Base-by-base conservation (phyloP, 1,140 invertebrate species). In the Drosophila trapezifrons region DNA sequence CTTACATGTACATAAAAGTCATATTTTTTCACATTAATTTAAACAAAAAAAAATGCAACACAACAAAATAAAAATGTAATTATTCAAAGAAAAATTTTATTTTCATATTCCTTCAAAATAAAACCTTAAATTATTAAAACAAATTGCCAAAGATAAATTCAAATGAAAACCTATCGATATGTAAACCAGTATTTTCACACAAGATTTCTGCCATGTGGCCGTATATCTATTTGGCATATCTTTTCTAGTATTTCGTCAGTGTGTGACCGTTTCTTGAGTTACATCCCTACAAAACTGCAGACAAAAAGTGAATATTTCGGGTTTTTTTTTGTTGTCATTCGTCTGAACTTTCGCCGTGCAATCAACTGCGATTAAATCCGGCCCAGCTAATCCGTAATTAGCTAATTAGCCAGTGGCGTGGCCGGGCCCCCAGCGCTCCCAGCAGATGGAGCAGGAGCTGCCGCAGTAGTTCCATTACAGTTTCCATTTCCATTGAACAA, bases 401-500 rank as follows among this genome's bases (percentile, higher is more conserved):
- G 57, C 57, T 60, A 54, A 54, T 54, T 54, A 54, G 51, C 51
- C 51, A 54, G 51, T 54, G 51, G 51, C 32, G 51, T 54, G 51
- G 51, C 51, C 51, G 51, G 51, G 51, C 51, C 51, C 22, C 51
- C 51, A 54, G 18, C 18, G 51, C 51, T 35, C 25, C 25, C 13
- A 29, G 54, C 37, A 37, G 37, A 42, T 69, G 65, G 62, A 69
- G 45, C 65, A 35, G 58, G 49, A 62, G 49, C 59, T 45, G 56
- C 17, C 27, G 42, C 42, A 27, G 9, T 58, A 22, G 55, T 63
- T 60, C 51, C 51, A 54, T 54, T 18, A 18, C 59, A 42, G 18
- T 42, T 35, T 27, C 37, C 27, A 64, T 49, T 80, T 74, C 64
- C 76, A 76, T 72, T 77, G 73, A 84, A 35, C 57, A 54, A 54